Base-by-base conservation (phyloP, 92 coral and sea anemone species). In the Bergia puertoricense region DNA sequence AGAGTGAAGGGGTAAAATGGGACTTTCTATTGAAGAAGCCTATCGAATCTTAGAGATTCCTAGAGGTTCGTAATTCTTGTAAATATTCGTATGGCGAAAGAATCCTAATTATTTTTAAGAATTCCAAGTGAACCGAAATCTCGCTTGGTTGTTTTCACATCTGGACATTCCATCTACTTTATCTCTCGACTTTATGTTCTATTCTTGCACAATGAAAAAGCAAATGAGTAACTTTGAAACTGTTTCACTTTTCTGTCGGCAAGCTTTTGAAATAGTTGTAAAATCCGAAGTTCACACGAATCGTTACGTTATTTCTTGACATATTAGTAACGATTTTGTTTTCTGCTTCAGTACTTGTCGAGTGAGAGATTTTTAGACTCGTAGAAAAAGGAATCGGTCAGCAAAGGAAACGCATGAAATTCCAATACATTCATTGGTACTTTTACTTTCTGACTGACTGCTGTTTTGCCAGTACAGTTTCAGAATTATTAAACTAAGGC, bases 21-120 rank as follows among this genome's bases (percentile, higher is more conserved):
- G 96, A 46, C 92, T 95, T 72, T 88, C 98, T 18, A 90, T 88
- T 74, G 91, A 94, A 77, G 98, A 93, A 75, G 96, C 98, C 22
- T 95, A 75, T 80, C 78, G 90, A 88, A 81, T 95, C 88, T 88
- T 95, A 81, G 96, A 95, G 79, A 91, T 95, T 46, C 96, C 96
- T 38, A 88, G 91, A 79, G 98, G 98, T 95, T 82, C 71, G 89
- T 84, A 20, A 74, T 62, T 50, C 30, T 46, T 67, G 15, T 38
- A 50, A 48, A 37, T 45, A 23, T 39, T 43, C 1, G 0, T 36
- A 36, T 18, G 22, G 36, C 46, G 11, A 46, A 37, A 72, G 30
- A 30, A 23, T 42, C 14, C 14, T 36, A 9, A 16, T 46, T 36
- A 3, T 54, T n/a, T 23, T 8, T 11, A 4, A n/a, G 77, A 15